Conservation (phyloP, 2,888 invertebrate genomes). For the Dascillus cervinus region DNA sequence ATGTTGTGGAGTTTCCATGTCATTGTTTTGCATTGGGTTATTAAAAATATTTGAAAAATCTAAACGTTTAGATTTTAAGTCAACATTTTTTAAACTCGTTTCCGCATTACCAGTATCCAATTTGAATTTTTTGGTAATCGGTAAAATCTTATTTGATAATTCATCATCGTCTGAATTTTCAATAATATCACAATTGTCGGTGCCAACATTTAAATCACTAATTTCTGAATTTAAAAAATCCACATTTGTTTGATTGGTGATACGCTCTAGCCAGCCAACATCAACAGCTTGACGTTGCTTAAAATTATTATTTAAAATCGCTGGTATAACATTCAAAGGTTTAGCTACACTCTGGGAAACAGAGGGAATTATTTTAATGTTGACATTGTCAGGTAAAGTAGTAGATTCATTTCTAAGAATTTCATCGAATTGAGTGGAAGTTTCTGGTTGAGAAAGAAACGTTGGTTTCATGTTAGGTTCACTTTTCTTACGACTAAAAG, state of each 20-base stretch:
- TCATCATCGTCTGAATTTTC: slow-evolving; percentile 40
- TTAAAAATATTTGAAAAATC: slow-evolving; percentile 12
- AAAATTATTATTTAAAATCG: slow-evolving; percentile 26
- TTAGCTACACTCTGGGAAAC: slow-evolving; percentile 18
- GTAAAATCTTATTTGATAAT: slow-evolving; percentile 13
- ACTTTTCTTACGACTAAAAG: slow-evolving; percentile 33
- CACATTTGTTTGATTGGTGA: slow-evolving; percentile 26
- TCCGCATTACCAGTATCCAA: neutral
- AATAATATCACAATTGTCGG: slow-evolving; percentile 62
- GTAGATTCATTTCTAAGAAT: neutral
- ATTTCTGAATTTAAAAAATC: slow-evolving; percentile 1
- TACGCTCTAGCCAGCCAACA: slow-evolving; percentile 52
- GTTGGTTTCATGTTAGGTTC: slow-evolving; percentile 19
- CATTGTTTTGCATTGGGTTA: no score
- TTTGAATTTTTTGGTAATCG: slow-evolving; percentile 31
- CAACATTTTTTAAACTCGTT: slow-evolving; percentile 6
- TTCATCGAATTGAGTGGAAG: neutral
- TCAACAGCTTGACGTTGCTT: slow-evolving; percentile 41
- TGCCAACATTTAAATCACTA: slow-evolving; percentile 25
- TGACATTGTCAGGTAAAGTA: neutral
- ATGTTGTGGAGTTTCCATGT: no score
- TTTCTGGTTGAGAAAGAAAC: slow-evolving; percentile 20
- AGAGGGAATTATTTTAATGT: slow-evolving; percentile 15
- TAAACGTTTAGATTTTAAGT: slow-evolving; percentile 5
- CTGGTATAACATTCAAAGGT: slow-evolving; percentile 30